phyloP scores from a whole-genome alignment of 2,113 vertebrate genomes.

The Melanerpes aurifrons region DNA sequence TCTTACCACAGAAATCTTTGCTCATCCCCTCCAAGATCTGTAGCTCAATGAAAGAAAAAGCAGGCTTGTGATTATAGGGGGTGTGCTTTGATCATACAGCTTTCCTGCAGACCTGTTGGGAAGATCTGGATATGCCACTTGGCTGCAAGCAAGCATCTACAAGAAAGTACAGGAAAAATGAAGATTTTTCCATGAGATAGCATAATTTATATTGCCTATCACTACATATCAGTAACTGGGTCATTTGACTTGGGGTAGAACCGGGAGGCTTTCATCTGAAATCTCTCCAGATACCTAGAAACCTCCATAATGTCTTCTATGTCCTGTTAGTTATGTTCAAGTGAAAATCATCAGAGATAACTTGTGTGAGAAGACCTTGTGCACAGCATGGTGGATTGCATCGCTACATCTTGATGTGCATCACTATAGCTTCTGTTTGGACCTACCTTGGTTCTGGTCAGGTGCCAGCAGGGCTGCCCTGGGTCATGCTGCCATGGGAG shows the following conservation, averaged over 20 bases:
- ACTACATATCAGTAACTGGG: not conserved
- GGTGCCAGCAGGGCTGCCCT: not conserved
- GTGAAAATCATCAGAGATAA: not conserved
- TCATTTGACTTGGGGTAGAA: not conserved
- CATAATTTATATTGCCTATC: not conserved
- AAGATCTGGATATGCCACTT: not conserved
- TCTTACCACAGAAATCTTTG: not conserved
- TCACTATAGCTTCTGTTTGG: not conserved
- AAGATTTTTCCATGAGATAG: not conserved
- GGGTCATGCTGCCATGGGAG: not conserved
- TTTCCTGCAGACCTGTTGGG: not conserved
- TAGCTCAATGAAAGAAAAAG: not conserved
- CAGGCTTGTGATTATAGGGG: not conserved
- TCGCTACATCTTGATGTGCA: not conserved
- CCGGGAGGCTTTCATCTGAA: not conserved
- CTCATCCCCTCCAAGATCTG: not conserved
- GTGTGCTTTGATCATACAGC: not conserved
- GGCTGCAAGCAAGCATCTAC: not conserved
- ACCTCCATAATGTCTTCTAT: not conserved
- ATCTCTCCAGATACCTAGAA: not conserved
- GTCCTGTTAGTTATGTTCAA: not conserved
- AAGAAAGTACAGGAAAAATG: not conserved
- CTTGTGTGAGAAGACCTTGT: not conserved
- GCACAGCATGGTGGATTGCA: rapidly evolving
- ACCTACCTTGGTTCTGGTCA: not conserved